Percentiles rank a stretch among this genome's conserved stretches.
Evolutionary conservation across 1,140 invertebrate species (phyloP).

Genomic region (Sinella curviseta): DNA sequence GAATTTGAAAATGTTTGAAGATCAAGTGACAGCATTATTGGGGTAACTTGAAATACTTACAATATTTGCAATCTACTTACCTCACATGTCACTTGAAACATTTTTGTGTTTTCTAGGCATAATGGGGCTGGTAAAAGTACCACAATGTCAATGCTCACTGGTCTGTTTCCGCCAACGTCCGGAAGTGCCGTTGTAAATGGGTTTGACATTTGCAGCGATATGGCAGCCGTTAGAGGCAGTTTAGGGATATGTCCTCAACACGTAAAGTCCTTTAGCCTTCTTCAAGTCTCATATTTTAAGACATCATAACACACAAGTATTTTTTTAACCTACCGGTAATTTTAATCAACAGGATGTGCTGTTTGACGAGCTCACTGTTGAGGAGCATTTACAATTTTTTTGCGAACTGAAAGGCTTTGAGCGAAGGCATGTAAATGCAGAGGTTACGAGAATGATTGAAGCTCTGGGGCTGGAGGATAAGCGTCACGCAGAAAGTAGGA

Average conservation of each 20-base stretch:
- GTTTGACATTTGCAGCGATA: constrained; percentile 62
- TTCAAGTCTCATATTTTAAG: no score
- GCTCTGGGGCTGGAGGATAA: constrained; percentile 65
- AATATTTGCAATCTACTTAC: no score
- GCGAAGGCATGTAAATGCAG: constrained; percentile 29
- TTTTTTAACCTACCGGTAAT: no score
- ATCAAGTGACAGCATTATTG: constrained; percentile 20
- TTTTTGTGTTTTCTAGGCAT: no score
- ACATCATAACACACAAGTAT: no score
- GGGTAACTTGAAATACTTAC: no score
- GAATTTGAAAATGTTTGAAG: background rate
- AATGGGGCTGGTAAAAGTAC: constrained; percentile 65
- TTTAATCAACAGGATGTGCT: constrained; percentile 60
- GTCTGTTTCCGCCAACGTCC: constrained; percentile 64
- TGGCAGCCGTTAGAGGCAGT: constrained; percentile 59
- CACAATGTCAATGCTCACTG: constrained; percentile 78
- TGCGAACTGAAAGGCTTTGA: constrained; percentile 52
- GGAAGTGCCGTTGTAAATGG: constrained; percentile 67
- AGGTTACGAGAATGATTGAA: constrained; percentile 42
- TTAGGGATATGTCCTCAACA: constrained; percentile 69
- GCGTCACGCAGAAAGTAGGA: constrained; percentile 66
- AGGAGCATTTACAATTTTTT: constrained; percentile 64
- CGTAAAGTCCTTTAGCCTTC: no score
- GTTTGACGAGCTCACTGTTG: constrained; percentile 60
- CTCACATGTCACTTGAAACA: no score